Evolutionary conservation across 2,888 invertebrate genomes (phyloP), one percentile per base, ranked within the genome.

Genomic region (Thecocarcelia acutangulata): DNA sequence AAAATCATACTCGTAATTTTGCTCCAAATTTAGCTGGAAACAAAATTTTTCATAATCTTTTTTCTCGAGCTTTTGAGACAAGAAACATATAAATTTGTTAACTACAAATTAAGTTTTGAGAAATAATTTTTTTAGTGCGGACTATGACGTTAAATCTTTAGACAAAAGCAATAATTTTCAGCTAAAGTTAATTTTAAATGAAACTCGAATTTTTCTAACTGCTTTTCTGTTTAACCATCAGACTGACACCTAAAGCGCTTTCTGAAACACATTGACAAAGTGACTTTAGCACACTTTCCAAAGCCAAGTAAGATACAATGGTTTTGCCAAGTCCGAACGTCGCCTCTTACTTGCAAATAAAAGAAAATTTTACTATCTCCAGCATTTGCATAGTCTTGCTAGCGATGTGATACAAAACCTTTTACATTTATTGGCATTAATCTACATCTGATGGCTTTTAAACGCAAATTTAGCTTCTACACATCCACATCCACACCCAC

Each of bases 381-480:
- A 68, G 73, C 66, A 58, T 77, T 70, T 66, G 59, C 28, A 59
- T 52, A 72, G 61, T 61, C 46, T 63, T 63, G 40, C 44, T 56
- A 68, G 69, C 58, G 46, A 28, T 66, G 75, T 61, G 66, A 70
- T 52, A 64, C 75, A 56, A 63, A 77, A 74, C 69, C 63, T 81
- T 19, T 59, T 59, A 54, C 66, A 75, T 75, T 74, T 48, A 78
- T 58, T 77, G 85, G 87, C 90, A 89, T 90, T 90, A 90, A 90
- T 90, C 88, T 89, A 87, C 89, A 89, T 90, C 90, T 89, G 90
- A 86, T 87, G 87, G 74, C 86, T 74, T 83, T 83, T 61, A 81
- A 84, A 74, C 83, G 73, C 56, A 40, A 58, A 33, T 33, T 33
- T 33, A 33, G 8, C 33, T 33, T 5, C 33, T 9, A 8, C 33